A percentile compares a stretch with the other conserved stretches of the same genome.
These are phyloP conservation scores for Patagioenas fasciata DNA, from an alignment of 2,113 vertebrate species.

Conservation along the genomic window DNA sequence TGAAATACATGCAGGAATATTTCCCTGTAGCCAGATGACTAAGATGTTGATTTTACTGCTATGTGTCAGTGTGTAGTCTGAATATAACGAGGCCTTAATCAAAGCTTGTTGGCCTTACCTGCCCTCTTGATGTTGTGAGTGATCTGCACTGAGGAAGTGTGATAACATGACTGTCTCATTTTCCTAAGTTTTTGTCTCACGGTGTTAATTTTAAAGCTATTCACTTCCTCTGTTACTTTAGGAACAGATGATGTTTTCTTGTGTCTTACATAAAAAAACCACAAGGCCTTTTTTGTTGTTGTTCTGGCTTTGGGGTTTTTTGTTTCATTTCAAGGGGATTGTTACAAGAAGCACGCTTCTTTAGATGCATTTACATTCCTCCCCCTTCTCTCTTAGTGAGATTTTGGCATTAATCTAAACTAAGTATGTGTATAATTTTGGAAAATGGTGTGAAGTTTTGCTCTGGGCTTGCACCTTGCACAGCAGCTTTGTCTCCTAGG, in stretches of 20 bases:
- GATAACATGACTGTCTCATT: background rate
- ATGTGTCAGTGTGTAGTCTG: background rate
- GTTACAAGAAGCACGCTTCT: background rate
- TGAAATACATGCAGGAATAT: background rate
- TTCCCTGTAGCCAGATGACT: background rate
- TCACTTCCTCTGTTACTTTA: background rate
- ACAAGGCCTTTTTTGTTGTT: background rate
- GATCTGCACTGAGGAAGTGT: background rate
- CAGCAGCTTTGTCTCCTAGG: background rate
- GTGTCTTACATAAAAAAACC: background rate
- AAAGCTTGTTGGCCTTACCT: background rate
- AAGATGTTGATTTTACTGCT: background rate
- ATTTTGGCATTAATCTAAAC: background rate
- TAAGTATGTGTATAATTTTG: rapidly evolving
- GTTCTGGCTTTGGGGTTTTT: background rate
- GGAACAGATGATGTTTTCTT: background rate
- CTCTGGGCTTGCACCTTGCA: background rate
- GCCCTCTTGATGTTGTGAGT: background rate
- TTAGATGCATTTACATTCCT: background rate
- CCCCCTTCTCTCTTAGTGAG: background rate
- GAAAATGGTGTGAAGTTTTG: background rate
- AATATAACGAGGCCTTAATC: background rate
- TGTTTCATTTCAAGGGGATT: background rate
- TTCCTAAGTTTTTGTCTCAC: background rate
- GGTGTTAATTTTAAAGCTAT: background rate